Base-by-base conservation (phyloP, 2,113 vertebrate genomes). In the Channa argus region DNA sequence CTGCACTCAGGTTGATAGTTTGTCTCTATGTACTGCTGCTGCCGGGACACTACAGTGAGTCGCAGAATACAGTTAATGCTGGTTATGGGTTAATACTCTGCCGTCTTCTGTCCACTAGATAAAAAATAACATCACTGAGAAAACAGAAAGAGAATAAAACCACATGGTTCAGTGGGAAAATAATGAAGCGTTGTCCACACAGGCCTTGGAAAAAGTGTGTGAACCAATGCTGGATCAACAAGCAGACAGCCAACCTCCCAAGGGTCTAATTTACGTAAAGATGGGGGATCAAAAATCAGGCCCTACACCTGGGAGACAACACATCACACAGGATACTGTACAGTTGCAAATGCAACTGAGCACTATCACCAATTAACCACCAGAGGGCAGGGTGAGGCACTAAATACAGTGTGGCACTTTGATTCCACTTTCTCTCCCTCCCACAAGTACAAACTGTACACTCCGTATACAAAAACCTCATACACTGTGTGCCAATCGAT, bases 21-120 rank as follows among this genome's bases (percentile, higher is more conserved):
- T 67, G 67, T 69, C 24, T 65, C 34, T 36, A 61, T 37, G 71
- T 46, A 43, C 64, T 39, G 62, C 49, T 74, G 79, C 45, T 71
- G 62, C 46, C 14, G 33, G 64, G 59, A 75, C 59, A 44, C 52
- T 38, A 71, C 55, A 76, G 34, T 49, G 37, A 71, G 58, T 15
- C 33, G 59, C 63, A 77, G 77, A 61, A 73, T 44, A 64, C 15
- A 63, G 43, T 73, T 49, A 66, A 73, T 84, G 85, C 82, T 87
- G 75, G 82, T 85, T 59, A 54, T 45, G 44, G 44, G 39, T 74
- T 51, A 43, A 79, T 63, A 75, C 73, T 66, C 71, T 53, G 62
- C 56, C 38, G 4, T 39, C 41, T 53, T 11, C 15, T 69, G 24
- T 38, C 6, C 47, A 53, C 49, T 45, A 66, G 37, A 55, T 54